Conservation (phyloP, 2,888 invertebrate genomes). For the Ophion slaviceki region DNA sequence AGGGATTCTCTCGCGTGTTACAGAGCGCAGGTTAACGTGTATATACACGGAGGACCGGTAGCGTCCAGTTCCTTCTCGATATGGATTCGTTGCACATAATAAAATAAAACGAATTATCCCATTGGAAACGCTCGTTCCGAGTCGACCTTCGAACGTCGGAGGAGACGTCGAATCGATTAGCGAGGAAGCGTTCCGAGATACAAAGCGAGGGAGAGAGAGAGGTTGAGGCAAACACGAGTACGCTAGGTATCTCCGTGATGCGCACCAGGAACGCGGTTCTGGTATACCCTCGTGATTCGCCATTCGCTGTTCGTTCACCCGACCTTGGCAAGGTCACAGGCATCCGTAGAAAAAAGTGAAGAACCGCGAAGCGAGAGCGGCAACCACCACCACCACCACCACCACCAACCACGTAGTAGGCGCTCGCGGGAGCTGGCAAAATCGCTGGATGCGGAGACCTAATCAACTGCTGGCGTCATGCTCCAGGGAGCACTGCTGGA, state of each 20-base stretch:
- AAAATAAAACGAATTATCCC: conserved; percentile 54
- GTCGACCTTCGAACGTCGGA: conserved; percentile 67
- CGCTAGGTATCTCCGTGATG: conserved; percentile 32
- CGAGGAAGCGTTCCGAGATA: conserved; percentile 60
- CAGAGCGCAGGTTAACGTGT: not conserved
- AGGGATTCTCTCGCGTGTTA: not conserved
- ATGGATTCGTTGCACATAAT: conserved; percentile 46
- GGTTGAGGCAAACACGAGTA: conserved; percentile 29
- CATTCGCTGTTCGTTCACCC: conserved; percentile 82
- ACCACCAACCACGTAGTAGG: conserved; percentile 60
- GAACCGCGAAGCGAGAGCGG: conserved; percentile 64
- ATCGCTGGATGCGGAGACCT: conserved; percentile 74
- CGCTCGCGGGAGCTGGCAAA: conserved; percentile 70
- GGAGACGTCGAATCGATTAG: conserved; percentile 70
- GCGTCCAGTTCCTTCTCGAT: conserved; percentile 34
- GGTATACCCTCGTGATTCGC: conserved; percentile 57
- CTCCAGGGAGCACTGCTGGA: conserved; percentile 77
- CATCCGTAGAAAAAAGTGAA: conserved; percentile 75
- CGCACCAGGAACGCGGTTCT: conserved; percentile 45
- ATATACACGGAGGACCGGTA: not conserved
- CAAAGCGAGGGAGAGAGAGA: conserved; percentile 36
- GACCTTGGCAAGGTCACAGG: conserved; percentile 83
- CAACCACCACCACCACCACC: conserved; percentile 29
- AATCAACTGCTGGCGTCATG: conserved; percentile 83
- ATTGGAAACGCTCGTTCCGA: conserved; percentile 57